A percentile compares a stretch with the other conserved stretches of the same genome.
Evolutionary conservation across 2,797 vertebrate genomes (phyloP).

Genomic region (Dallia pectoralis): DNA sequence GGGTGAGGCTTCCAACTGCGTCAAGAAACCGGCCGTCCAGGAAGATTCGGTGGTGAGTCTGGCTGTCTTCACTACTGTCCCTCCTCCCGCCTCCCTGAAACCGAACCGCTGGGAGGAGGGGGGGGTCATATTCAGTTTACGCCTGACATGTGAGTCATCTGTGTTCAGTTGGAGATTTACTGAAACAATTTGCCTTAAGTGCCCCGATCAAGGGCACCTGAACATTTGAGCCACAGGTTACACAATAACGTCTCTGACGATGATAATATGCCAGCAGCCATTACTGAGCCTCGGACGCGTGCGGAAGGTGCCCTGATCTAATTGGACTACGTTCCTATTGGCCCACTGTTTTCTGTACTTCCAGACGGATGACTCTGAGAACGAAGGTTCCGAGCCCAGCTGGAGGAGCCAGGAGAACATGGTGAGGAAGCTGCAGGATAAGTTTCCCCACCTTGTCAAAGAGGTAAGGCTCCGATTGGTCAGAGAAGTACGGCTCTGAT

Average conservation of each 20-base stretch:
- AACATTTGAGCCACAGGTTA: conserved; percentile 51
- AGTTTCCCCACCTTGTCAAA: conserved; percentile 78
- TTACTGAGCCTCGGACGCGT: conserved; percentile 15
- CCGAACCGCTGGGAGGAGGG: conserved; percentile 37
- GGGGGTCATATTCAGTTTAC: conserved; percentile 24
- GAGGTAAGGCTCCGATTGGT: conserved; percentile 74
- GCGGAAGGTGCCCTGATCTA: neutral
- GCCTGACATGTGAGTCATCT: conserved; percentile 47
- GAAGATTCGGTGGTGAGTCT: conserved; percentile 53
- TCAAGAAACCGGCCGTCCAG: conserved; percentile 63
- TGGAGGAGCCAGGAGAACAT: conserved; percentile 80
- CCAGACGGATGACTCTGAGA: conserved; percentile 68
- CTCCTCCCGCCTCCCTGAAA: conserved; percentile 47
- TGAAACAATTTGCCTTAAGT: conserved; percentile 59
- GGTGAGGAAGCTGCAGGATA: conserved; percentile 77
- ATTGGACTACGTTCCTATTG: neutral
- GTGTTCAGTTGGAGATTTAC: conserved; percentile 60
- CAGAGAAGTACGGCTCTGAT: too few species aligned
- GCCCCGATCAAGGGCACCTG: conserved; percentile 59
- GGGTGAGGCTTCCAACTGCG: conserved; percentile 47
- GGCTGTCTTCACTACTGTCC: conserved; percentile 22
- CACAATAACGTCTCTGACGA: conserved; percentile 40
- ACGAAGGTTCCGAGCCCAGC: conserved; percentile 65
- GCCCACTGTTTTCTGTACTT: conserved; percentile 19
- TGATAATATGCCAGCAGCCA: conserved; percentile 36